phyloP scores from a whole-genome alignment of 2,113 vertebrate genomes.

The Ophthalmolycus amberensis region DNA sequence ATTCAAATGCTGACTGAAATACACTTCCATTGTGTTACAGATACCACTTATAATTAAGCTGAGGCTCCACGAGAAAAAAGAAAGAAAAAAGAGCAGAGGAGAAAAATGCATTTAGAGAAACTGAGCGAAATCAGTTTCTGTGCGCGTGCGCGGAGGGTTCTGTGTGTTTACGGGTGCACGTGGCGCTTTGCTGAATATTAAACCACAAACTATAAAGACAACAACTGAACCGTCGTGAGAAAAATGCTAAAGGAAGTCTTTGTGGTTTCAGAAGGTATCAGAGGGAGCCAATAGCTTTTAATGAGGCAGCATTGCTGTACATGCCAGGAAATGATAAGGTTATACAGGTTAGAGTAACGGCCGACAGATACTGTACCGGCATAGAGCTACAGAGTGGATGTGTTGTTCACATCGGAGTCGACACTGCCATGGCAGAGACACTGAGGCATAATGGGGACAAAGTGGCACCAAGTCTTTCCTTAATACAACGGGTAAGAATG shows the following conservation, averaged over 20 bases:
- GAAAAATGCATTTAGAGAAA: conserved; percentile 72
- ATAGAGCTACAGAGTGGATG: conserved; percentile 8
- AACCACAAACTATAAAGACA: conserved; percentile 79
- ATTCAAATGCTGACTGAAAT: conserved; percentile 78
- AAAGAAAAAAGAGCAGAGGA: conserved; percentile 38
- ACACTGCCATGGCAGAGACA: conserved; percentile 25
- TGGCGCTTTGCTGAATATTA: conserved; percentile 77
- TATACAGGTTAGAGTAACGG: conserved; percentile 70
- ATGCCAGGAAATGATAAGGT: conserved; percentile 78
- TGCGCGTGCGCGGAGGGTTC: conserved; percentile 24
- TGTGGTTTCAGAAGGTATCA: conserved; percentile 80
- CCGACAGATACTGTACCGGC: conserved; percentile 51
- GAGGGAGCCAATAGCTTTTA: conserved; percentile 73
- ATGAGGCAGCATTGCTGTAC: conserved; percentile 75
- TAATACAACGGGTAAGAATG: conserved; percentile 65
- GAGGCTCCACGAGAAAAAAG: conserved; percentile 73
- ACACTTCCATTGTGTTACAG: conserved; percentile 78
- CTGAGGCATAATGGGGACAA: conserved; percentile 12
- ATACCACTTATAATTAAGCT: conserved; percentile 82
- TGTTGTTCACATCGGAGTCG: conserved; percentile 21
- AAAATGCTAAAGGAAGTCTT: conserved; percentile 80
- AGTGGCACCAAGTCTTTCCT: conserved; percentile 21
- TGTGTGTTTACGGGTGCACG: conserved; percentile 56
- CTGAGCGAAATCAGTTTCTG: conserved; percentile 64
- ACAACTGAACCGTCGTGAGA: conserved; percentile 74